phyloP scores from a whole-genome alignment of 2,113 vertebrate species.

The Plecturocebus donacophilus region DNA sequence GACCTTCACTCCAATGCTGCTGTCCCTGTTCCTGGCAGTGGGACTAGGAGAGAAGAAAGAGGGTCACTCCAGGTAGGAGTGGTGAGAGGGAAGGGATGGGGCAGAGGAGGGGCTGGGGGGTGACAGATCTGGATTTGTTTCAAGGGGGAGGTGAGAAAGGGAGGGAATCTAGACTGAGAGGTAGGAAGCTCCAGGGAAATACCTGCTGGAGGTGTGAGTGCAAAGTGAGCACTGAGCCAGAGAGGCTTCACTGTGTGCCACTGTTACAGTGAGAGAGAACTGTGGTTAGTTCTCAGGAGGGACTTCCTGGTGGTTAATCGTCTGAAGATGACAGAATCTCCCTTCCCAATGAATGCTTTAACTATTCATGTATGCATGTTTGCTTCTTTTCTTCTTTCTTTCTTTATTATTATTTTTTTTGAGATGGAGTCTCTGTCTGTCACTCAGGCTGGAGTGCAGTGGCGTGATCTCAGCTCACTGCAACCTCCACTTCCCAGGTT shows the following conservation, averaged over 20 bases:
- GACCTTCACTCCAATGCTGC: slow-evolving; percentile 74
- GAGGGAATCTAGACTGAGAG: background rate
- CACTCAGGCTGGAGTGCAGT: no score
- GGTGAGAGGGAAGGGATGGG: background rate
- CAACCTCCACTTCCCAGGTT: no score
- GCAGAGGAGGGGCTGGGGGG: background rate
- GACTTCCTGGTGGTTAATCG: background rate
- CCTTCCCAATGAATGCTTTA: background rate
- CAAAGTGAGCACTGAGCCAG: background rate
- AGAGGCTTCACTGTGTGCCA: background rate
- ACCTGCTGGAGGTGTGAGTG: background rate
- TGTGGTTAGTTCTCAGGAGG: background rate
- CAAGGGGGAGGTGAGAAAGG: background rate
- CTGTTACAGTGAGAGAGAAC: background rate
- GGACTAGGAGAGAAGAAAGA: slow-evolving; percentile 71
- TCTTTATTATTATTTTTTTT: no score
- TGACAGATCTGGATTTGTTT: background rate
- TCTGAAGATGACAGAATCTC: background rate
- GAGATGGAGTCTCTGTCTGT: no score
- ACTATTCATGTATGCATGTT: background rate
- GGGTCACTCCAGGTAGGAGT: slow-evolving; percentile 66
- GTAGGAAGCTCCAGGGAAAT: background rate
- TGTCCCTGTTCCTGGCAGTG: slow-evolving; percentile 74
- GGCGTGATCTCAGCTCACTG: no score
- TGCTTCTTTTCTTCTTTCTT: no score